These are phyloP conservation scores for Eidolon helvum DNA, from an alignment of 2,113 vertebrate genomes.

Conservation along the genomic window DNA sequence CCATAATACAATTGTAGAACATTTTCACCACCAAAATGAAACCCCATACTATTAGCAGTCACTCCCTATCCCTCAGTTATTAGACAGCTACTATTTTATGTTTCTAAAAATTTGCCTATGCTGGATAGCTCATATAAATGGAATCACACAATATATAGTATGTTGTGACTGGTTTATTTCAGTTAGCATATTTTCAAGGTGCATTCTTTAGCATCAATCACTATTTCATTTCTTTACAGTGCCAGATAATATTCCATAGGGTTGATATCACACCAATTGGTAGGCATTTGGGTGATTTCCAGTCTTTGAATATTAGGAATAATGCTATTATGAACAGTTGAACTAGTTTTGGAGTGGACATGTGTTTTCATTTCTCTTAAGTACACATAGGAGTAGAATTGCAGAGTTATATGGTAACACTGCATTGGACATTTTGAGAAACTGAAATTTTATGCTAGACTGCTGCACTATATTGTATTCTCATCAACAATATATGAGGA, in stretches of 20 bases:
- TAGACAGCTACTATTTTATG: background rate
- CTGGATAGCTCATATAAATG: background rate
- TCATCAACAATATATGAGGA: background rate
- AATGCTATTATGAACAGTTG: background rate
- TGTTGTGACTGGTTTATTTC: background rate
- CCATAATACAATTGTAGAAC: background rate
- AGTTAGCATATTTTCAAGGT: background rate
- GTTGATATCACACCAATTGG: background rate
- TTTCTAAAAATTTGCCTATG: background rate
- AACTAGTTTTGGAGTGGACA: background rate
- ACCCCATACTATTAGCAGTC: background rate
- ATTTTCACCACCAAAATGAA: background rate
- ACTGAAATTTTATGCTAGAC: background rate
- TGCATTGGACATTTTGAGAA: background rate
- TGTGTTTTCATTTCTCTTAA: background rate
- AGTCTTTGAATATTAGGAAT: background rate
- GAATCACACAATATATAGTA: background rate
- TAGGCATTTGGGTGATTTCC: background rate
- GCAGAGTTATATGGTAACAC: background rate
- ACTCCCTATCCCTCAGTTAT: accelerated
- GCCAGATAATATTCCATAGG: background rate
- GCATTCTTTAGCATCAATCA: background rate
- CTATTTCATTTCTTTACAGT: background rate
- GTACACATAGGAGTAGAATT: background rate
- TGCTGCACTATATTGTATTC: background rate